Conservation (phyloP, 2,888 invertebrate genomes). For the Steromphala cineraria region DNA sequence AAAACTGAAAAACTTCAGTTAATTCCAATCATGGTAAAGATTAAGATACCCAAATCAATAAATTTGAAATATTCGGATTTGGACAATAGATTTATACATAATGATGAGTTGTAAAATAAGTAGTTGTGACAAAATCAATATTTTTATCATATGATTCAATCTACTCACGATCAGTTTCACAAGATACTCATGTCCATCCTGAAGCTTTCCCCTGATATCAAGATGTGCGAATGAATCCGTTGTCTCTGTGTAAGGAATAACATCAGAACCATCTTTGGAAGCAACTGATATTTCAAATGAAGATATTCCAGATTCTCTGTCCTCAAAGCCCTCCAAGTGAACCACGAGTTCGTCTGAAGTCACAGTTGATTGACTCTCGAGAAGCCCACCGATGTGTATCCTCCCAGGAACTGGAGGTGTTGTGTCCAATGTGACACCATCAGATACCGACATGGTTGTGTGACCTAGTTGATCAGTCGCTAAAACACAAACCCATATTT, state of each 20-base stretch:
- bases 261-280: neutral
- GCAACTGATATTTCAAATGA: conserved; percentile 12
- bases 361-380: neutral
- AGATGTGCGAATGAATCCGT: neutral
- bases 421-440: neutral
- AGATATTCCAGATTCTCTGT: conserved; percentile 36
- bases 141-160: neutral
- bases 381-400: neutral
- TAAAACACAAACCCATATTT: conserved; percentile 11
- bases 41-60: too few relatives aligned
- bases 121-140: too few relatives aligned
- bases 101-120: too few relatives aligned
- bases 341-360: neutral
- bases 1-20: too few relatives aligned
- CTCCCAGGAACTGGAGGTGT: neutral
- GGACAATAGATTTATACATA: too few relatives aligned
- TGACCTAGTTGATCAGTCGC: neutral
- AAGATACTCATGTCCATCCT: neutral
- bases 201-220: neutral
- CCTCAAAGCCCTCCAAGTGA: conserved; percentile 32
- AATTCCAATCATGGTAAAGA: too few relatives aligned
- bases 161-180: neutral
- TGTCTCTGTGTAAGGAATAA: neutral
- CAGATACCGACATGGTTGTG: neutral
- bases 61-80: too few relatives aligned